Percentiles rank a stretch among this genome's conserved stretches.
Evolutionary conservation across 2,113 vertebrate genomes (phyloP).

Genomic region (Turdus rufiventris): DNA sequence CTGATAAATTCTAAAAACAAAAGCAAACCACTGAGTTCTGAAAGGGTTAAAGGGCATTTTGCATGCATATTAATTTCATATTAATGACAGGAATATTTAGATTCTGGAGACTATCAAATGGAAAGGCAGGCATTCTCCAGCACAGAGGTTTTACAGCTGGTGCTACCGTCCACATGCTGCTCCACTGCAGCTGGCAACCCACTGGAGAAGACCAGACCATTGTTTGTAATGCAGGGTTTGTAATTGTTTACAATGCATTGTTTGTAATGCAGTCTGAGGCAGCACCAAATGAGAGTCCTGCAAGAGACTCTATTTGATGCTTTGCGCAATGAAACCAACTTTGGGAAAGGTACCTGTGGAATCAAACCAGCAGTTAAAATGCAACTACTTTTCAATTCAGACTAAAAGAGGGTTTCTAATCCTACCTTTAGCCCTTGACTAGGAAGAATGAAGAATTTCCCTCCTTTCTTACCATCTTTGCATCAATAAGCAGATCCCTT

Average conservation of each 20-base stretch:
- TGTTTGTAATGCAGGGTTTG: neutral
- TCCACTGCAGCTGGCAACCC: neutral
- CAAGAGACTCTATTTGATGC: neutral
- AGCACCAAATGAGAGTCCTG: neutral
- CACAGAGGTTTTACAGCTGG: neutral
- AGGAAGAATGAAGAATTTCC: neutral
- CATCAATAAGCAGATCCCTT: neutral
- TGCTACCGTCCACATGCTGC: neutral
- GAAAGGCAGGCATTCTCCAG: neutral
- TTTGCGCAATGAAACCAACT: neutral
- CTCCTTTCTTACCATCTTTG: neutral
- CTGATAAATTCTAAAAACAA: neutral
- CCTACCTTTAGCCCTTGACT: neutral
- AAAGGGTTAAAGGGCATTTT: neutral
- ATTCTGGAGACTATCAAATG: neutral
- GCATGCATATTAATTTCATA: neutral
- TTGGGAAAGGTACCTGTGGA: neutral
- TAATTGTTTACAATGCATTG: too few relatives aligned
- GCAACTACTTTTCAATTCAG: neutral
- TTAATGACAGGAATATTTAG: neutral
- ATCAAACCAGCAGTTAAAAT: neutral
- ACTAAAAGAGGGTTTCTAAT: neutral
- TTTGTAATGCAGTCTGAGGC: neutral
- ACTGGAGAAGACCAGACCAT: neutral
- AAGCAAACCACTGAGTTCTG: neutral